Evolutionary conservation across 64 coral and sea anemone species (phyloP), one percentile per base, ranked within the genome.

Genomic region (Astreopora myriophthalma): DNA sequence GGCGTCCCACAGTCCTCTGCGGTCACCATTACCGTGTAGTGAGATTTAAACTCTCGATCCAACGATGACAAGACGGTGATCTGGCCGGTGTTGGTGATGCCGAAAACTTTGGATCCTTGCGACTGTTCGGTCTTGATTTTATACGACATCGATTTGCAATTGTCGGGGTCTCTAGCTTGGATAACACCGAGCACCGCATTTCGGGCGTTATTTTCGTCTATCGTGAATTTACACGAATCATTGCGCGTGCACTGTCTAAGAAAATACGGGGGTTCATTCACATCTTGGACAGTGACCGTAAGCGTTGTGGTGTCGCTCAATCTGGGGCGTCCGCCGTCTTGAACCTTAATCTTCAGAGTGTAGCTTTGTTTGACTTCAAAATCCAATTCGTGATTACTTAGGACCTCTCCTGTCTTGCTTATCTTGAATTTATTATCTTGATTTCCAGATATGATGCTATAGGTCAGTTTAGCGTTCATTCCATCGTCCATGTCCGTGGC

Each of bases 181-280:
- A 99, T 28, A 22, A 26, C 34, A 23, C 76, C 96, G 23, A 98
- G 14, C 19, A 32, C 5, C 1, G 92, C 87, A 20, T 58, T 73
- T 5, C 25, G n/a, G 4, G 27, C 27, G 85, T 65, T 68, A 23
- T 70, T 88, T 74, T 98, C 96, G 1, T 1, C 2, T n/a, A 98
- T 80, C 6, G 5, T 49, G 67, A 87, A 92, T 14, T 60, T 34
- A 64, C 97, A 99, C 3, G 44, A 90, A 20, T 46, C 37, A 25
- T 31, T 79, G 7, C 5, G 75, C 6, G 74, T 83, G 12, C 95
- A 97, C 22, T 1, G 22, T 29, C 19, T 17, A 5, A 61, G 0
- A 39, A 97, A 94, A 25, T 31, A n/a, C 1, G 97, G 97, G 2
- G 20, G 71, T n/a, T 99, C 97, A 32, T 99, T 99, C 1, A 96